Conservation (phyloP, 2,888 invertebrate species). For the Harmothoe impar region DNA sequence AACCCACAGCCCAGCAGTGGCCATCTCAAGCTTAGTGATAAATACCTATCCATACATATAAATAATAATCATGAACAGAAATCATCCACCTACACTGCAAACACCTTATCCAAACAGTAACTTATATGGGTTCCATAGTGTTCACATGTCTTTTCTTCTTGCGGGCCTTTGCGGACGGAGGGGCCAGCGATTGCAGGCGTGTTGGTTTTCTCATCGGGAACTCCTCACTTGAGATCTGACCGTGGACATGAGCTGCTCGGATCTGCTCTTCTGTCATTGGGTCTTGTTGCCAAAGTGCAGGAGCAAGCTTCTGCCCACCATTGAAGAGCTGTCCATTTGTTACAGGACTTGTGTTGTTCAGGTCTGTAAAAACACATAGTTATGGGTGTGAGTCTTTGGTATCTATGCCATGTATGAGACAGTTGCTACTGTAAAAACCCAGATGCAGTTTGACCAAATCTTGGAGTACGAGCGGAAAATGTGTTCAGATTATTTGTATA, state of each 20-base stretch:
- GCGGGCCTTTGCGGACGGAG: slow-evolving; percentile 72
- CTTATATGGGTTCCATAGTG: slow-evolving; percentile 63
- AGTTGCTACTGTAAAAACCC: no score
- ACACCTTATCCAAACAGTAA: background rate
- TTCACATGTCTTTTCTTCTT: slow-evolving; percentile 74
- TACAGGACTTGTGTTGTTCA: slow-evolving; percentile 50
- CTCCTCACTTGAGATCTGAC: slow-evolving; percentile 77
- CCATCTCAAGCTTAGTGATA: background rate
- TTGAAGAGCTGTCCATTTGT: background rate
- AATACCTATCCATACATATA: background rate
- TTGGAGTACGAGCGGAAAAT: no score
- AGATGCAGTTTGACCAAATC: no score
- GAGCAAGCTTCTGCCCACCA: background rate
- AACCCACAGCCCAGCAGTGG: slow-evolving; percentile 42
- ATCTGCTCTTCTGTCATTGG: slow-evolving; percentile 70
- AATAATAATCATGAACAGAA: background rate
- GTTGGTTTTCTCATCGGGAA: slow-evolving; percentile 83
- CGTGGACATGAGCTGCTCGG: slow-evolving; percentile 80
- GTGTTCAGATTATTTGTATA: no score
- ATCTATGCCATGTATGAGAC: no score
- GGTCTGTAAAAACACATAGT: slow-evolving; percentile 34
- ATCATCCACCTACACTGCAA: background rate
- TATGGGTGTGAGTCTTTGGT: no score
- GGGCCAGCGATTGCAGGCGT: slow-evolving; percentile 84
- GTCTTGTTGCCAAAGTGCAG: slow-evolving; percentile 57